phyloP scores from a whole-genome alignment of 2,888 invertebrate species.

The Callimorpha dominula region DNA sequence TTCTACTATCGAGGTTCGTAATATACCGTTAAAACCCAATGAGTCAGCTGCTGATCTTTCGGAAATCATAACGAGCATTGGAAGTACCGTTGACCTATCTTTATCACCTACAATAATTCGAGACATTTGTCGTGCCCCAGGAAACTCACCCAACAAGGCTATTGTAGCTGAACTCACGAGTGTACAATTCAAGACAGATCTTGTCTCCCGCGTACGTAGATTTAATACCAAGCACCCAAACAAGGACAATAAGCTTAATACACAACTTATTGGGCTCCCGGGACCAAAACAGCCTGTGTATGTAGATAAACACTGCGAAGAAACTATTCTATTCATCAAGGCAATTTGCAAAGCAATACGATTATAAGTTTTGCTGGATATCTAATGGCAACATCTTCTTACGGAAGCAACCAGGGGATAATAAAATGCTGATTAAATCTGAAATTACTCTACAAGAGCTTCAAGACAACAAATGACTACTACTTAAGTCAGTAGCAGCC shows the following conservation, averaged over 20 bases:
- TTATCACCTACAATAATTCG: background rate
- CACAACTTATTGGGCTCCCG: background rate
- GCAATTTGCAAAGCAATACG: no score
- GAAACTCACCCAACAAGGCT: background rate
- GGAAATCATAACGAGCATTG: background rate
- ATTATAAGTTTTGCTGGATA: no score
- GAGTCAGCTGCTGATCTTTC: background rate
- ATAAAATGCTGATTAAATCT: background rate
- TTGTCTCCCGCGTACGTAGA: background rate
- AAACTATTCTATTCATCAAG: background rate
- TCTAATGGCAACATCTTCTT: background rate
- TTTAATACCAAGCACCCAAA: background rate
- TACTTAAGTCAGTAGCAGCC: no score
- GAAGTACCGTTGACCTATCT: background rate
- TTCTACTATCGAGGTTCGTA: background rate
- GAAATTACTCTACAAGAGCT: no score
- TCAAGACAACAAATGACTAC: no score
- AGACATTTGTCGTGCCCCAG: background rate
- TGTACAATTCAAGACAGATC: background rate
- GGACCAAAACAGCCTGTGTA: background rate
- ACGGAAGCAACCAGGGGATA: background rate
- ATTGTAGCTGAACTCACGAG: background rate
- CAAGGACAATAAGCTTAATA: background rate
- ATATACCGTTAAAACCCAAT: background rate
- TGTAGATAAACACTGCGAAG: background rate